Evolutionary conservation across 2,888 invertebrate genomes (phyloP).

Genomic region (Parelbella ahira): DNA sequence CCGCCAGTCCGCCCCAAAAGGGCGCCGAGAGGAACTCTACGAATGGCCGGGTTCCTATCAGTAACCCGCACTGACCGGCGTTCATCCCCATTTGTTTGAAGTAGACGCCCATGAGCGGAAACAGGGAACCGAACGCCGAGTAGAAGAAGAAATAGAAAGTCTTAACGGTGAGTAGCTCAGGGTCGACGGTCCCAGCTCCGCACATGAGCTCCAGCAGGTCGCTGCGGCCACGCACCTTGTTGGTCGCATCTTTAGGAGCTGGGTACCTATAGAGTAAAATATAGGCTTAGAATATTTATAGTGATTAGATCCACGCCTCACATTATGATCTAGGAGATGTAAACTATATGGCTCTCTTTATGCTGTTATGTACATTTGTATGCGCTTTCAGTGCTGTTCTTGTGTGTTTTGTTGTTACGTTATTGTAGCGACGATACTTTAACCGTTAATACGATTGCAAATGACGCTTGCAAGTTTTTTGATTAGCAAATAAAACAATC

Average conservation of each 20-base stretch:
- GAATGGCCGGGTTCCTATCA: slow-evolving; percentile 97
- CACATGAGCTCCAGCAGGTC: slow-evolving; percentile 91
- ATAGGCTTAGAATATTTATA: neutral
- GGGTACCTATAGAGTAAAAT: too few species aligned
- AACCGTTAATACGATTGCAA: too few species aligned
- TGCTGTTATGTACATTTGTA: too few species aligned
- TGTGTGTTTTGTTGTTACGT: too few species aligned
- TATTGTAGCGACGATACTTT: too few species aligned
- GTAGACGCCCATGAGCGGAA: slow-evolving; percentile 99
- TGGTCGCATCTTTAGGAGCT: slow-evolving; percentile 92
- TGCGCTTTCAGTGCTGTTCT: too few species aligned
- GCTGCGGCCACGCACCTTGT: slow-evolving; percentile 92
- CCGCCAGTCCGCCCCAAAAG: slow-evolving; percentile 98
- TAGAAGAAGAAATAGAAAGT: slow-evolving; percentile 99
- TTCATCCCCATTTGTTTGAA: slow-evolving; percentile 99
- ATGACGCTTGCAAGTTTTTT: too few species aligned
- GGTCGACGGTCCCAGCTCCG: slow-evolving; percentile 89
- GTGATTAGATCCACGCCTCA: neutral
- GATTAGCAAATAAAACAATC: too few species aligned
- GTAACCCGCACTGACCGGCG: slow-evolving; percentile 94
- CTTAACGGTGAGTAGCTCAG: slow-evolving; percentile 96
- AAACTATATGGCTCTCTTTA: too few species aligned
- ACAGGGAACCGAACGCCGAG: slow-evolving; percentile 98
- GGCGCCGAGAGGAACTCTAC: slow-evolving; percentile 98
- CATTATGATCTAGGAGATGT: neutral